These are phyloP conservation scores for Hydriomena furcata DNA, from an alignment of 2,888 invertebrate genomes.

Conservation along the genomic window DNA sequence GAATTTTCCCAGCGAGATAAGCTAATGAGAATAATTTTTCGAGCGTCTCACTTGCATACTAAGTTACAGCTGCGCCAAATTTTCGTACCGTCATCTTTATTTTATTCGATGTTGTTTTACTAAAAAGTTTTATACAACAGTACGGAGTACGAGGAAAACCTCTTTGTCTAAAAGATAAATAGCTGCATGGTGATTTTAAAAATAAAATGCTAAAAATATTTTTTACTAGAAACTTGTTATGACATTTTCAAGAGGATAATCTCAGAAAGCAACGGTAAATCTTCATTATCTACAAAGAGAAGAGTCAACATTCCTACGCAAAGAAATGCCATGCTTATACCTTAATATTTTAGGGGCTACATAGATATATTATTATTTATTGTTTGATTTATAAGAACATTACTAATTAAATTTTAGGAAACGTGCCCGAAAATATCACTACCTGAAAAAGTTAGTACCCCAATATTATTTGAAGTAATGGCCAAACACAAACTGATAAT, in stretches of 20 bases:
- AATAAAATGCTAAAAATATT: no score
- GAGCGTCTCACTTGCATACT: constrained; percentile 53
- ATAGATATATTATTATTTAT: constrained; percentile 38
- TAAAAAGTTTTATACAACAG: constrained; percentile 11
- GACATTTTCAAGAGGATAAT: constrained; percentile 8
- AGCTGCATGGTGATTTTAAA: no score
- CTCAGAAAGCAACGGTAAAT: constrained; percentile 41
- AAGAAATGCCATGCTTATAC: constrained; percentile 42
- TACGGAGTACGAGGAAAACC: no score
- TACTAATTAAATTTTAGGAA: background rate
- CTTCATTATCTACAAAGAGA: constrained; percentile 47
- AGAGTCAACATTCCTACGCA: constrained; percentile 51
- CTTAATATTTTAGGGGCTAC: constrained; percentile 27
- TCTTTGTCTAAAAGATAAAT: no score
- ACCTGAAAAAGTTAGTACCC: background rate
- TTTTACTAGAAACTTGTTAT: background rate
- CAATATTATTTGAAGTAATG: background rate
- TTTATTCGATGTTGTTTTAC: constrained; percentile 23
- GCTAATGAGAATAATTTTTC: constrained; percentile 70
- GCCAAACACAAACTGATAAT: constrained; percentile 1
- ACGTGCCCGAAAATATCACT: background rate
- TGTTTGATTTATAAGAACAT: constrained; percentile 33
- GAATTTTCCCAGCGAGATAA: constrained; percentile 63
- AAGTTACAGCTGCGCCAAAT: constrained; percentile 33
- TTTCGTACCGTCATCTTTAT: constrained; percentile 6